These are phyloP conservation scores for Cheiracanthium punctorium DNA, from an alignment of 2,888 invertebrate species.

Conservation along the genomic window DNA sequence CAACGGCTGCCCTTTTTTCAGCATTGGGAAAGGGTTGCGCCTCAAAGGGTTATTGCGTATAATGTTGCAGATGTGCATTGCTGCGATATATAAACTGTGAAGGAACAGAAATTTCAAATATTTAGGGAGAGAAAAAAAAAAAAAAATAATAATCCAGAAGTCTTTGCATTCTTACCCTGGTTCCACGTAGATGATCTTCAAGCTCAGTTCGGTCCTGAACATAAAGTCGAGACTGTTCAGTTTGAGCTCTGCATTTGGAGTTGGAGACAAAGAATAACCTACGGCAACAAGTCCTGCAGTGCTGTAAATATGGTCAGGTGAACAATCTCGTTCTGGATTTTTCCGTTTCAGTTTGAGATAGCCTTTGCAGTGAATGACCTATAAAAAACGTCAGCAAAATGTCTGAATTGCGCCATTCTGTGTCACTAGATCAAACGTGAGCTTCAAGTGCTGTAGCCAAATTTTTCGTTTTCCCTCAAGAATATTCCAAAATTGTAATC, in stretches of 20 bases:
- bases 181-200: slow-evolving; percentile 95
- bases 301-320: slow-evolving; percentile 80
- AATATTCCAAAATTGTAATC: too few relatives aligned
- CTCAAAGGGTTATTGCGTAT: too few relatives aligned
- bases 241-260: slow-evolving; percentile 96
- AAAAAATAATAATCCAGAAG: too few relatives aligned
- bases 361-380: slow-evolving; percentile 12
- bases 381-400: not conserved
- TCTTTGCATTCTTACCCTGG: slow-evolving; percentile 87
- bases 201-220: slow-evolving; percentile 95
- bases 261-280: slow-evolving; percentile 92
- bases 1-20: too few relatives aligned
- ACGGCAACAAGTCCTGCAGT: slow-evolving; percentile 91
- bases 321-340: not conserved
- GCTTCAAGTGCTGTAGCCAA: too few relatives aligned
- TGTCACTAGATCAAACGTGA: too few relatives aligned
- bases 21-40: too few relatives aligned
- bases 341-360: not conserved
- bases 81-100: too few relatives aligned
- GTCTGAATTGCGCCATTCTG: not conserved
- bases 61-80: too few relatives aligned
- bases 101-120: too few relatives aligned
- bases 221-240: slow-evolving; percentile 98
- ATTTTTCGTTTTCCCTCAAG: too few relatives aligned
- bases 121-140: too few relatives aligned